Percentiles rank a stretch among this genome's conserved stretches.
Conservation (phyloP, 1,140 invertebrate genomes). For the Hypsibius dujardini region DNA sequence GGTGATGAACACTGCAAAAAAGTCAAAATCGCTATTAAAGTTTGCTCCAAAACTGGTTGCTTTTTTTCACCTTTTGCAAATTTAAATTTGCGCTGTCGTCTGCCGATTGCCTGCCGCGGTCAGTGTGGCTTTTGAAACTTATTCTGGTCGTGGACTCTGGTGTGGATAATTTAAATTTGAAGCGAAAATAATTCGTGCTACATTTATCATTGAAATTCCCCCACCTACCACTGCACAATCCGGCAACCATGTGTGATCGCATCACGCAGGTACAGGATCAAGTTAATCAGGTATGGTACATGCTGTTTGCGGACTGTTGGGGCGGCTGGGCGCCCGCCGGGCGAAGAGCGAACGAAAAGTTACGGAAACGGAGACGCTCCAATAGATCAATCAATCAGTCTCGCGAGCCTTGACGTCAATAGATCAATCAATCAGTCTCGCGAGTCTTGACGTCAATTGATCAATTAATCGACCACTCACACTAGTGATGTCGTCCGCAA, state of each 20-base stretch:
- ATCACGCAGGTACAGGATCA: conserved; percentile 13
- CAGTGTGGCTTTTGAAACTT: neutral
- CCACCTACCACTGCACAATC: neutral
- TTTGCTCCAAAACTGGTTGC: neutral
- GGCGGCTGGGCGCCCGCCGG: neutral
- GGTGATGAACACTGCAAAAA: neutral
- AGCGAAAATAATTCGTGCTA: neutral
- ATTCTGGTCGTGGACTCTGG: neutral
- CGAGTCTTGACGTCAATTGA: too few species aligned
- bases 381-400: too few species aligned
- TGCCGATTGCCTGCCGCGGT: neutral
- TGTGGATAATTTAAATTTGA: too few species aligned
- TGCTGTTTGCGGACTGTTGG: neutral
- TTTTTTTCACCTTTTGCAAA: neutral
- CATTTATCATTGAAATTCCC: neutral
- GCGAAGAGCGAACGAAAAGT: neutral
- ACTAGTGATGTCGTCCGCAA: too few species aligned
- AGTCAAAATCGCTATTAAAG: neutral
- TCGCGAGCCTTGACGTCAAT: too few species aligned
- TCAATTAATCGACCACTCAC: too few species aligned
- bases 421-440: too few species aligned
- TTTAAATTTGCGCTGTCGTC: neutral
- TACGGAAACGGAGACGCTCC: too few species aligned
- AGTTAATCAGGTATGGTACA: neutral
- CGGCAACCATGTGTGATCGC: conserved; percentile 9